Evolutionary conservation across 1,140 invertebrate genomes (phyloP), one percentile per base, ranked within the genome.

Genomic region (Eciton burchellii): DNA sequence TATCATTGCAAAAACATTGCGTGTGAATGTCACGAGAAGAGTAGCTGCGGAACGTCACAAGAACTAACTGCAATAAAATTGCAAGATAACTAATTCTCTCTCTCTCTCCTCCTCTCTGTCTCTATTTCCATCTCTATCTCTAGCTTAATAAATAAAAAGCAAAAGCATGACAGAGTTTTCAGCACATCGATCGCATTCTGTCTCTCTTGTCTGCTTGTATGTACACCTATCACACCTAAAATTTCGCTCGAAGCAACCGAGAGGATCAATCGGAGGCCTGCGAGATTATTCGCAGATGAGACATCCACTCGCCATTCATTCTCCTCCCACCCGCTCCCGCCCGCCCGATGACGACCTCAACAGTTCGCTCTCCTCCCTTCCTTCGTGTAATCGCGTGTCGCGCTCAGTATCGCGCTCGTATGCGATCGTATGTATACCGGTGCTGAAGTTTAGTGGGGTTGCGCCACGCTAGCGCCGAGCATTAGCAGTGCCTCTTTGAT

Each of bases 371-470:
- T 16, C 21, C 3, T 79, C 63, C 29, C 63, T 1, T 79, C 63
- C 29, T 49, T 63, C 49, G n/a, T 29, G 49, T 43, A 68, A 45
- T 45, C 74, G 35, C 52, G 41, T 68, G 14, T 56, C 49, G n/a
- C 57, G 29, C n/a, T 68, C 63, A 65, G 47, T 16, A 49, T 19
- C 24, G 45, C 29, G 52, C 59, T 35, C n/a, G n/a, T n/a, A n/a
- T n/a, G 6, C 35, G 41, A 16, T 35, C 52, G 19, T 54, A 62
- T 68, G 66, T 54, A 77, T 35, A 43, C 16, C n/a, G 35, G 24
- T 70, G 63, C 35, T 79, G 56, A 8, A 68, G 49, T 79, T 35
- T 79, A 70, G 63, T 57, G 41, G 9, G n/a, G 62, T 79, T 79
- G 35, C 24, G 52, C 49, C 49, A 57, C 63, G 49, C 49, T 43